Evolutionary conservation across 2,113 vertebrate genomes (phyloP), one percentile per base, ranked within the genome.

Genomic region (Rhizomys pruinosus): DNA sequence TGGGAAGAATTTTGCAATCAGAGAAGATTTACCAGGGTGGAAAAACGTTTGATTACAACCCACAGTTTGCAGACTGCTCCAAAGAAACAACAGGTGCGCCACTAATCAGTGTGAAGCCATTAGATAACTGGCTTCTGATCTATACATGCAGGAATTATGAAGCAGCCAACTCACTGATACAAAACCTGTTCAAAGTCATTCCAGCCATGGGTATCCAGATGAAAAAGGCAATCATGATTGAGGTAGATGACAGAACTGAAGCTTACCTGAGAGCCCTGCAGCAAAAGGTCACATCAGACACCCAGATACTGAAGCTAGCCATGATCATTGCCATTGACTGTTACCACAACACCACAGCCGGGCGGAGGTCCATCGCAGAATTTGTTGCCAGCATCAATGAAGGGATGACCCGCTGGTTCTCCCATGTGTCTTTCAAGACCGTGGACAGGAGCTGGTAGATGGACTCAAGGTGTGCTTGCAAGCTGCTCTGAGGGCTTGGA

Each of bases 251-350:
- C 82, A 97, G 98, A 47, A 98, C 98, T 13, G 99, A 99, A 89
- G 97, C 99, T 92, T 99, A 99, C 59, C 95, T 99, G 86, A 98
- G 97, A 92, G 98, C 98, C 61, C 97, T 99, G 81, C 98, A 99
- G 96, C 98, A 99, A 25, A 99, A 98, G 69, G 97, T 99, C 55
- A 97, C 96, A 3, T 96, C 98, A 1, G 96, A 98, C 1, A 99
- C 97, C 59, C 98, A 99, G 96, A 99, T 99, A 97, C 98, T 99
- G 71, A 99, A 99, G 79, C 98, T 99, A 37, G 97, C 99, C 12
- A 99, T 99, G 99, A 96, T 99, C 12, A 99, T 99, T 85, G 99
- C 99, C 88, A 99, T 99, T 4, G 99, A 99, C 55, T 99, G 99
- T 76, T 99, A 99, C 98, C 99, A 99, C 12, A 99, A 99, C 96